Base-by-base conservation (phyloP, 64 coral and sea anemone genomes). In the Montipora sp. region DNA sequence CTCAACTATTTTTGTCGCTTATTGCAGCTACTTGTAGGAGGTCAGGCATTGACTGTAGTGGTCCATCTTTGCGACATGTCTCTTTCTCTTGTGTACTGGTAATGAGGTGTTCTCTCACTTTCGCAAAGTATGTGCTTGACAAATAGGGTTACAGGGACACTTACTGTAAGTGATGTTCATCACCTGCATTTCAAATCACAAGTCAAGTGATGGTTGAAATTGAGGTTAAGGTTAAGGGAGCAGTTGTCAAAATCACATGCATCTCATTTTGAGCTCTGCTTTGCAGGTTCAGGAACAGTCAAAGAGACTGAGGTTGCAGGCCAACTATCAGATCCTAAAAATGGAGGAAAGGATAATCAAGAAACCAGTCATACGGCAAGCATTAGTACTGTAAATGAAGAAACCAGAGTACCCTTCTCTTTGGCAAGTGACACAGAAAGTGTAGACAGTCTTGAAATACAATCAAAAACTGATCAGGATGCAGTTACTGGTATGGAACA, bases 371-470 rank as follows among this genome's bases (percentile, higher is more conserved):
- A 79, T 47, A 89, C 75, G 12, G 75, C 67, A 77, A 92, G 80
- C 10, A 63, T 15, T 14, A 15, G 8, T 21, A 68, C 55, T 14
- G 19, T 5, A 23, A 83, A 14, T 77, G 82, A 78, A 16, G 87
- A 89, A 59, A 71, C 21, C 16, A 77, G 24, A n/a, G 87, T 27
- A 2, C 7, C 21, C 3, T 75, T 77, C 84, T 46, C 23, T 5
- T 44, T 92, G 24, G 75, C 81, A 59, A 92, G 89, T 81, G 94
- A 95, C 15, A 95, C 80, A 72, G 94, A 95, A 7, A 95, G 94
- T 59, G 78, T 79, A 78, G 88, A 80, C 12, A 95, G 94, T 47
- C 47, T 72, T 65, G 94, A 95, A 5, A 87, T 85, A 45, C 90
- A 46, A 11, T 79, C 89, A 36, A n/a, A 36, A 65, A 79, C 55